Conservation (phyloP, 2,113 vertebrate genomes). For the Eulemur macaco region DNA sequence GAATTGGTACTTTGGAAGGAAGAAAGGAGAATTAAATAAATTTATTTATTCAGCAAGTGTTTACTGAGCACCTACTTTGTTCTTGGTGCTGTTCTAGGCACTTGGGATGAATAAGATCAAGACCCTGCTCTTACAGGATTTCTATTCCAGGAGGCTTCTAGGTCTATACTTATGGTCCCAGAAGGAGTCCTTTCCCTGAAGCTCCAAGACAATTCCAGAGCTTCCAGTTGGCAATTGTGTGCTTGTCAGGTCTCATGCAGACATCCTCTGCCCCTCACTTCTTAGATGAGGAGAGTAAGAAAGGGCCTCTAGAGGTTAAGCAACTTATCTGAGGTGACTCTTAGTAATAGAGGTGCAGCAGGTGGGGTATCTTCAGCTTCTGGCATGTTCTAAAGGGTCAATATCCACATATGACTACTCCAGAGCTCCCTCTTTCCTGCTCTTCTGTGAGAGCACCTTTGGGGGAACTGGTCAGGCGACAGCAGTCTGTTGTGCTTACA, state of each 20-base stretch:
- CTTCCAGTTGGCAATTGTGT: neutral
- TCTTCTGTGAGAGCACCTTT: neutral
- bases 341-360: neutral
- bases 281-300: neutral
- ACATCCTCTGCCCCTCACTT: neutral
- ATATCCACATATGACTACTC: neutral
- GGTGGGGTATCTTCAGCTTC: neutral
- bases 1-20: constrained; percentile 16
- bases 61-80: neutral
- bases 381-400: neutral
- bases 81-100: neutral
- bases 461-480: no score
- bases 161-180: neutral
- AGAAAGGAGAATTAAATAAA: neutral
- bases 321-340: neutral
- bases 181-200: neutral
- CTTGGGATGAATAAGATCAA: neutral
- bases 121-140: neutral
- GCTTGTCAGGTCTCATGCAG: neutral
- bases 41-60: neutral
- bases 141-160: neutral
- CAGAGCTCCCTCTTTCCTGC: neutral
- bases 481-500: neutral
- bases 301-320: neutral
- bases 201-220: neutral